These are phyloP conservation scores for Microcebus tavaratra DNA, from an alignment of 2,113 vertebrate genomes.

Conservation along the genomic window DNA sequence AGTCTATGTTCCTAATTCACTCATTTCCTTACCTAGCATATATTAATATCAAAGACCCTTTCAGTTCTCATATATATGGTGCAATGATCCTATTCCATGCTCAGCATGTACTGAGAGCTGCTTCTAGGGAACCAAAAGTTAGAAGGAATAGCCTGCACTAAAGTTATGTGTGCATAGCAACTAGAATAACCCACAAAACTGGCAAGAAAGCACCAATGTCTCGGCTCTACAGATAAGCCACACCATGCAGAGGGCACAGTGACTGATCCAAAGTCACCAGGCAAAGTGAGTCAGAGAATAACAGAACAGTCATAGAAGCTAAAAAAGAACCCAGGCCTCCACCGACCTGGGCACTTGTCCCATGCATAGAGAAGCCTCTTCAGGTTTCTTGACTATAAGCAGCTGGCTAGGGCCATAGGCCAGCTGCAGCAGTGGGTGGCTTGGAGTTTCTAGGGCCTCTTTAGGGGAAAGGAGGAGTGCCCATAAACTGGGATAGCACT, in stretches of 20 bases:
- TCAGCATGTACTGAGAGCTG: background rate
- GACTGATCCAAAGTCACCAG: background rate
- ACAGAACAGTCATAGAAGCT: background rate
- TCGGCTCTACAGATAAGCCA: background rate
- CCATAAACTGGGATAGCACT: background rate
- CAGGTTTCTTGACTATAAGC: background rate
- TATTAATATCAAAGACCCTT: background rate
- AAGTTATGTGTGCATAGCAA: background rate
- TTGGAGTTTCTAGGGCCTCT: background rate
- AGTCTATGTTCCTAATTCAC: background rate
- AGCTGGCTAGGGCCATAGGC: background rate
- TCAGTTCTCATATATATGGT: background rate
- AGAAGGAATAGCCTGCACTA: background rate
- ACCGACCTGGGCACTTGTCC: background rate
- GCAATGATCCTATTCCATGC: background rate
- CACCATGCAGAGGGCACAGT: fast-evolving
- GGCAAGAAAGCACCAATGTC: background rate
- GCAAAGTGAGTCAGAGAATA: background rate
- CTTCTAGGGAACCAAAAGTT: background rate
- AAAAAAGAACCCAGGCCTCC: background rate
- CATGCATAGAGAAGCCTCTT: background rate
- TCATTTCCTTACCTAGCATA: background rate
- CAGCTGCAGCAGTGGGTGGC: background rate
- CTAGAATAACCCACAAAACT: background rate
- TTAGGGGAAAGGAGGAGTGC: background rate